Base-by-base conservation (phyloP, 2,888 invertebrate genomes). In the Neuroscelio doddi region DNA sequence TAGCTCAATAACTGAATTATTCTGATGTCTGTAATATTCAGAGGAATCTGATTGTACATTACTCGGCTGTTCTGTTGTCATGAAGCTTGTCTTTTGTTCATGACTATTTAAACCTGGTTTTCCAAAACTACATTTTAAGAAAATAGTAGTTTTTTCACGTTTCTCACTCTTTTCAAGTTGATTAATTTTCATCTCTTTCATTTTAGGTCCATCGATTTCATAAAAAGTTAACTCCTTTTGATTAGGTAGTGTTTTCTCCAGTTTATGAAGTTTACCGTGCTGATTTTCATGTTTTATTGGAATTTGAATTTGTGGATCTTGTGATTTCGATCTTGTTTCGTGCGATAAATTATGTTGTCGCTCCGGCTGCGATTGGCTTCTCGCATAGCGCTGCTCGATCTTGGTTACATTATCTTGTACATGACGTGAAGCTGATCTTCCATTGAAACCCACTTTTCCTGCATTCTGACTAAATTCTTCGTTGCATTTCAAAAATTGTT, bases 361-460 rank as follows among this genome's bases (percentile, higher is more conserved):
- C 65, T 83, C 83, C 3, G 81, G 80, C 59, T 83, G 83, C 52
- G 80, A 80, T 39, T 79, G 80, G 63, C 79, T 81, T 12, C 82
- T 66, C 17, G 75, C 44, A 53, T 75, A 77, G 21, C 77, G 76
- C 49, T 79, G 77, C 24, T 80, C 78, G 32, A 69, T 55, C 55
- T 70, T 76, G 0, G 55, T 69, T 9, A 59, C 44, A 36, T 65
- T 68, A 24, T 80, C 81, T 39, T 64, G 70, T 14, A 50, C 41
- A 46, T 74, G 64, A 12, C 70, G 72, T 10, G 66, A 59, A 10
- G 72, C 64, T 15, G 51, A 50, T 32, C 70, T 69, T n/a, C 64
- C 26, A 51, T 72, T 76, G 8, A 64, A 50, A 0, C 71, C 67
- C 16, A 77, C 51, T 45, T 71, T 74, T 15, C 69, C 72, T 12